These are phyloP conservation scores for Columbina picui DNA, from an alignment of 2,113 vertebrate genomes.

Conservation along the genomic window DNA sequence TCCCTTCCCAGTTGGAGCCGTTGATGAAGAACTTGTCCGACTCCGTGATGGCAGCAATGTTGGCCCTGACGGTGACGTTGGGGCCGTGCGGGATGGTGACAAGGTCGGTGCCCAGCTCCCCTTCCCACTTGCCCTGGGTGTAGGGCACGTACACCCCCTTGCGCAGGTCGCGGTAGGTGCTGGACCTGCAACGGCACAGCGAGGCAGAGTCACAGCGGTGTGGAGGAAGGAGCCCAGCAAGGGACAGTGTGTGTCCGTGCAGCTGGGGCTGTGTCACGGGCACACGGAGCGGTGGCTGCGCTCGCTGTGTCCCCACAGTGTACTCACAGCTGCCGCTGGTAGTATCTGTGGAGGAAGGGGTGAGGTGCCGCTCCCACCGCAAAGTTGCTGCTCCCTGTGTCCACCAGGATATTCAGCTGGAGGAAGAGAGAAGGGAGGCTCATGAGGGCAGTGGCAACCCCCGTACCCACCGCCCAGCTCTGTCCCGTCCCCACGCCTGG, in stretches of 20 bases:
- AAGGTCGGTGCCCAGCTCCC: slow-evolving; percentile 93
- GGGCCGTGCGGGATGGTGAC: slow-evolving; percentile 94
- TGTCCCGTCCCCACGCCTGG: fast-evolving
- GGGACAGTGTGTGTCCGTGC: no score
- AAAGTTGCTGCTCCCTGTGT: slow-evolving; percentile 98
- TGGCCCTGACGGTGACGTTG: slow-evolving; percentile 91
- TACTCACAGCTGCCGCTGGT: slow-evolving; percentile 91
- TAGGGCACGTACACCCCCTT: slow-evolving; percentile 95
- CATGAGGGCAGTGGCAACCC: neutral
- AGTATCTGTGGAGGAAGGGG: slow-evolving; percentile 92
- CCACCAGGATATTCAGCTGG: slow-evolving; percentile 96
- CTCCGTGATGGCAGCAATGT: slow-evolving; percentile 95
- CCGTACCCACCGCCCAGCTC: fast-evolving
- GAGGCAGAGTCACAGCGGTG: neutral
- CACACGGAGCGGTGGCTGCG: no score
- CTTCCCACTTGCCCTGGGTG: slow-evolving; percentile 98
- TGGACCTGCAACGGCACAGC: slow-evolving; percentile 75
- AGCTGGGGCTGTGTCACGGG: no score
- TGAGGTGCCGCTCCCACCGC: slow-evolving; percentile 95
- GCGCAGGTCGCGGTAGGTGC: slow-evolving; percentile 89
- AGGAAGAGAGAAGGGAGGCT: neutral
- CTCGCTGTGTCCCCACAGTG: no score
- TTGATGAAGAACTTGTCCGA: slow-evolving; percentile 99
- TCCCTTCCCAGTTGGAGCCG: slow-evolving; percentile 98
- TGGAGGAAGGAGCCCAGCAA: no score